phyloP scores from a whole-genome alignment of 1,140 invertebrate species.

The Caerostris extrusa region DNA sequence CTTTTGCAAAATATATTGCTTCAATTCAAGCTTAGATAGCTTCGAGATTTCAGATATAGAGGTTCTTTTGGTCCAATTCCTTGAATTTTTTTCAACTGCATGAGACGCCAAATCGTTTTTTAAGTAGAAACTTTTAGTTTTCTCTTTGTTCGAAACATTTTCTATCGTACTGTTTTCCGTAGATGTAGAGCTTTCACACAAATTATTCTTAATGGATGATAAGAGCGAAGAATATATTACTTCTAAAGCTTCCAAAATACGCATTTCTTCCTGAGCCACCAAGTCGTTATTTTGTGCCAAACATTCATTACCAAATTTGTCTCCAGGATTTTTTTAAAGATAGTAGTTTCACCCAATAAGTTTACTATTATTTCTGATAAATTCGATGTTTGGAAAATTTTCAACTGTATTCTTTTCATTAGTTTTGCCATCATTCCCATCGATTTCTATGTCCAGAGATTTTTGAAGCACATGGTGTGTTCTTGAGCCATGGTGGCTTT shows the following conservation, averaged over 20 bases:
- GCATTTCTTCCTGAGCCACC: not conserved
- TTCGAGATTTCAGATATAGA: not conserved
- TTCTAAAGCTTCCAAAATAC: not conserved
- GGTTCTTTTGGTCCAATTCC: not conserved
- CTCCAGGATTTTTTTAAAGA: not conserved
- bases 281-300: not conserved
- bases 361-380: not conserved
- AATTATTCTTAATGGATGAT: not conserved
- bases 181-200: not conserved
- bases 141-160: not conserved
- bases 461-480: not conserved
- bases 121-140: not conserved
- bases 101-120: not conserved
- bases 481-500: slow-evolving; percentile 82
- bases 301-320: not conserved
- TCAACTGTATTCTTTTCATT: not conserved
- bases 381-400: not conserved
- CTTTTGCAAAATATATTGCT: not conserved
- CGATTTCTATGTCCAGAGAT: not conserved
- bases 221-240: not conserved
- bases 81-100: not conserved
- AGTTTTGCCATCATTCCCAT: not conserved
- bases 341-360: not conserved
- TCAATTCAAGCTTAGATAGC: not conserved
- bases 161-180: not conserved